Evolutionary conservation across 2,888 invertebrate species (phyloP).

Genomic region (Scelioninae gen. 1): DNA sequence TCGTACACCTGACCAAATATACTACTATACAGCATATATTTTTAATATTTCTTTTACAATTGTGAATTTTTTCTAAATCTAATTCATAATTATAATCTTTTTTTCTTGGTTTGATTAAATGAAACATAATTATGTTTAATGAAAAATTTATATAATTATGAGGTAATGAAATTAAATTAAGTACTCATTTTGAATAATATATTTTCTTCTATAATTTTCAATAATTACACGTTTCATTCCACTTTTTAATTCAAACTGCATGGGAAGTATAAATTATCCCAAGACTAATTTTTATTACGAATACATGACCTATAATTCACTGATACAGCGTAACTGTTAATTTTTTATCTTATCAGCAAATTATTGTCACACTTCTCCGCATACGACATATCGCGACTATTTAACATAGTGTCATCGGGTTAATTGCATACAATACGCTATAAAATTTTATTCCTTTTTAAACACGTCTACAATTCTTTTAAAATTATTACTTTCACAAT

Average conservation of each 20-base stretch:
- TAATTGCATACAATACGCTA: constrained; percentile 31
- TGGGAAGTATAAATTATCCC: constrained; percentile 16
- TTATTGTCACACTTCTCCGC: constrained; percentile 37
- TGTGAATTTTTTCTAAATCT: too few relatives aligned
- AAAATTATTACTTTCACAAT: constrained; percentile 1
- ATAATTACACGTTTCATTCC: too few relatives aligned
- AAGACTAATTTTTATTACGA: constrained; percentile 25
- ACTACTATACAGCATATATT: too few relatives aligned
- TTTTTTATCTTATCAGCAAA: constrained; percentile 49
- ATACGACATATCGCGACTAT: constrained; percentile 34
- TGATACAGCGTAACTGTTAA: constrained; percentile 33
- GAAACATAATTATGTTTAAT: too few relatives aligned
- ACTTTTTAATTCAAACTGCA: neutral
- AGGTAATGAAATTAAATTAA: too few relatives aligned
- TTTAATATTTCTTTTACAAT: too few relatives aligned
- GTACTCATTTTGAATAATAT: too few relatives aligned
- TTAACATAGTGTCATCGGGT: constrained; percentile 23
- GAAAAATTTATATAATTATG: too few relatives aligned
- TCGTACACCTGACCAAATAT: too few relatives aligned
- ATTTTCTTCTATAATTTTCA: too few relatives aligned
- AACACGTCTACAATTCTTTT: constrained; percentile 3
- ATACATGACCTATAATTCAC: constrained; percentile 48
- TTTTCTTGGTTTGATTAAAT: too few relatives aligned
- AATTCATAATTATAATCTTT: too few relatives aligned
- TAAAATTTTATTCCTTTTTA: constrained; percentile 14